Base-by-base conservation (phyloP, 2,113 vertebrate genomes). In the Proteles cristata region DNA sequence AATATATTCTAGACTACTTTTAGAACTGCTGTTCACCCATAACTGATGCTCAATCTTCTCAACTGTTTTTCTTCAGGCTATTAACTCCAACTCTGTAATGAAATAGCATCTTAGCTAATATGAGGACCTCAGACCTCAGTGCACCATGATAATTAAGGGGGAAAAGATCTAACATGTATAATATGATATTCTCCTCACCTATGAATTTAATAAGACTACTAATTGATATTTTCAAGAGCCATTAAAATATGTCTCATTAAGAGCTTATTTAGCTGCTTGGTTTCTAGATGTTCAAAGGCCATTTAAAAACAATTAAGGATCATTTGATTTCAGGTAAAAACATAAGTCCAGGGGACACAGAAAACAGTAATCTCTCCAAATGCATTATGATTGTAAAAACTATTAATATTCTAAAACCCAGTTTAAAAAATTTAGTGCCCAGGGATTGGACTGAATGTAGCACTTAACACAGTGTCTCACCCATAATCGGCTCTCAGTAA, bases 201-300 rank as follows among this genome's bases (percentile, higher is more conserved):
- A 63, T n/a, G 12, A n/a, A 73, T 95, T 95, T 79, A 92, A 43
- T 73, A 65, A 96, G 43, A 9, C 26, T 96, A 80, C 7, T 87
- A 68, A 87, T 25, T 84, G 58, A 39, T 81, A 93, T 58, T 84
- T 92, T 80, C 26, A 88, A 35, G 65, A 91, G 65, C 14, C 58
- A 74, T 82, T 85, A 69, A 88, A 90, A 93, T 80, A 93, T 61
- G 19, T 71, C 74, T 96, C 35, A 96, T 81, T 96, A 96, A 87
- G 53, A 48, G 63, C 4, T 58, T 39, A 77, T 86, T 90, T 97
- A 95, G 33, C 35, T 89, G 45, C 17, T 86, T 3, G 25, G 48
- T 61, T 80, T 15, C 26, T 74, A 74, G 76, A 79, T 48, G 48
- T 81, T 86, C 53, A 92, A 95, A 95, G 68, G 12, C 5, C 31